A percentile compares a stretch with the other conserved stretches of the same genome.
These are phyloP conservation scores for Mesorhabditis belari DNA, from an alignment of 2,888 invertebrate genomes.

Conservation along the genomic window DNA sequence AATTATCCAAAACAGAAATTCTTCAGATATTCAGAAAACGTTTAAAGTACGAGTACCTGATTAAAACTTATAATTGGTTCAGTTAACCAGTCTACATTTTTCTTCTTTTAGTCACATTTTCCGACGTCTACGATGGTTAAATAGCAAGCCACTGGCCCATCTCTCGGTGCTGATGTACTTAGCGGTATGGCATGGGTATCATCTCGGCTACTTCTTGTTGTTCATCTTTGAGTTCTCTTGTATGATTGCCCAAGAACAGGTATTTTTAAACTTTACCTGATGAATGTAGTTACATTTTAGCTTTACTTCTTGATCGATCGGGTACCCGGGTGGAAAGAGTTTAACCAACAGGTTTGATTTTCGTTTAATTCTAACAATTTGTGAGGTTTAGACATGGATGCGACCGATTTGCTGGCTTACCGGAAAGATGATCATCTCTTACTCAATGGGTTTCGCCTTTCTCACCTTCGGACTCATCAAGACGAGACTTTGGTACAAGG, in stretches of 20 bases:
- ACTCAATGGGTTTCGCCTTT: slow-evolving; percentile 51
- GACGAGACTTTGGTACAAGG: slow-evolving; percentile 48
- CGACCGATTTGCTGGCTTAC: slow-evolving; percentile 38
- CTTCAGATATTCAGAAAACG: too few species aligned
- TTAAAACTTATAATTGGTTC: too few species aligned
- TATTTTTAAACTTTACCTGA: slow-evolving; percentile 49
- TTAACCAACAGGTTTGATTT: slow-evolving; percentile 12
- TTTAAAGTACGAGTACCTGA: too few species aligned
- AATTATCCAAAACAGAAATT: too few species aligned
- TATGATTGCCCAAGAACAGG: slow-evolving; percentile 77
- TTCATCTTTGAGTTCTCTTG: slow-evolving; percentile 85
- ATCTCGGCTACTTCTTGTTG: slow-evolving; percentile 84
- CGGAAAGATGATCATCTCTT: slow-evolving; percentile 40
- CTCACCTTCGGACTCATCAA: slow-evolving; percentile 52
- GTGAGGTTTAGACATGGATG: background rate
- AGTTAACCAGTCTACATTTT: too few species aligned
- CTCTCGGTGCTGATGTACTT: slow-evolving; percentile 74
- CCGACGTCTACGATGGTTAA: slow-evolving; percentile 83
- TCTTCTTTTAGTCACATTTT: slow-evolving; percentile 68
- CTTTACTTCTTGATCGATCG: slow-evolving; percentile 41
- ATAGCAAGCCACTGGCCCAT: slow-evolving; percentile 74
- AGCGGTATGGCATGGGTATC: slow-evolving; percentile 90
- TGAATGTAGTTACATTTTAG: slow-evolving; percentile 11
- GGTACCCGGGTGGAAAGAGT: slow-evolving; percentile 33
- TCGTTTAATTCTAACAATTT: too few species aligned